Evolutionary conservation across 2,113 vertebrate genomes (phyloP).

Genomic region (Actenoides lindsayi): DNA sequence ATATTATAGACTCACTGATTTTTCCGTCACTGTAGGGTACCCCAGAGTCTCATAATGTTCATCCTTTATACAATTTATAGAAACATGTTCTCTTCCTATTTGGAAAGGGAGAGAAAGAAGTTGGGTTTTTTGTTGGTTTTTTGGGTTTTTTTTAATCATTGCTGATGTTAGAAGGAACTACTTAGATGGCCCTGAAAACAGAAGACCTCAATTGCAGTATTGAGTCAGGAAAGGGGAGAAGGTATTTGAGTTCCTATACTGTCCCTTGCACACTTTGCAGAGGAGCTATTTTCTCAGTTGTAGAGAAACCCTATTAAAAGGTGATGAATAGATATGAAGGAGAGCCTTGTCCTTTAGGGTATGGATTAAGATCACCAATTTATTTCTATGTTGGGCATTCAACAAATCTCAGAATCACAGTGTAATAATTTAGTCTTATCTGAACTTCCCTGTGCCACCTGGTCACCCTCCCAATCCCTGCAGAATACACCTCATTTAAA

Average conservation of each 20-base stretch:
- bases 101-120: neutral
- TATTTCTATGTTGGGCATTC: neutral
- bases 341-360: neutral
- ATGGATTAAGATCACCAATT: conserved; percentile 28
- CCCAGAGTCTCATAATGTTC: neutral
- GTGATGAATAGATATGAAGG: neutral
- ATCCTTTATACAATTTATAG: neutral
- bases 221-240: neutral
- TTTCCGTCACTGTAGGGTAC: neutral
- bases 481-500: conserved; percentile 28
- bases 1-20: neutral
- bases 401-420: neutral
- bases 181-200: neutral
- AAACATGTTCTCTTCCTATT: neutral
- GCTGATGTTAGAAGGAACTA: neutral
- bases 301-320: neutral
- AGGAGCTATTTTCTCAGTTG: neutral
- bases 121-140: too few relatives aligned
- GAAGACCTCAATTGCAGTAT: neutral
- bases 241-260: neutral
- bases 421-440: neutral
- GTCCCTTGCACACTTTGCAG: neutral
- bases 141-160: neutral
- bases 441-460: neutral
- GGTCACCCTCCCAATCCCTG: neutral